Evolutionary conservation across 2,113 vertebrate species (phyloP), one percentile per base, ranked within the genome.

Genomic region (Brachyhypopomus occidentalis): DNA sequence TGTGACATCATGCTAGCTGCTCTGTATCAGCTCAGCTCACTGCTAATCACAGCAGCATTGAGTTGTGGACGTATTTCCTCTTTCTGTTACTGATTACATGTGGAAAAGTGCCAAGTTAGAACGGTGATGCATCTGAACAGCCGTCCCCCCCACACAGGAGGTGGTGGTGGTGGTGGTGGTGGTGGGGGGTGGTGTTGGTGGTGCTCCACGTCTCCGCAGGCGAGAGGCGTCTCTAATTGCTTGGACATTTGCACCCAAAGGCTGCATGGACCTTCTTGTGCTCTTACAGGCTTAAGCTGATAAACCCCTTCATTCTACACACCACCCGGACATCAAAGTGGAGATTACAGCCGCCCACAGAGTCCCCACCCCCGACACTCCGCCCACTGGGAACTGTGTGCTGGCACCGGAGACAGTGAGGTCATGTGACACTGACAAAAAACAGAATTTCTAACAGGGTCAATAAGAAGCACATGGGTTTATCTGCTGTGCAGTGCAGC

Each of bases 231-330:
- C 90, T 88, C 90, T 91, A 93, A 94, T 93, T 90, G 90, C 81
- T 90, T 74, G 89, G 91, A 91, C 91, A 89, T 89, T 90, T 86
- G 87, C 78, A 85, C 89, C 86, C 80, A 75, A 88, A 82, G 78
- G 85, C 83, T n/a, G 77, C 88, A 92, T 89, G 89, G 86, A 86
- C 90, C 89, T 90, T 85, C 89, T 87, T 30, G 59, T 84, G 89
- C 87, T 90, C 89, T 80, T 89, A 89, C 91, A 91, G 78, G 91
- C 90, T 92, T 93, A 94, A 92, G 90, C 90, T 90, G 90, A 89
- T 92, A 90, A 92, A 92, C 80, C 90, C 89, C 89, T 93, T 93
- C 85, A 92, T 91, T 87, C 88, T 84, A 88, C 88, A 81, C 45
- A 86, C 91, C 84, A 83, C 82, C 60, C 84, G 71, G 60, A 88